phyloP scores from a whole-genome alignment of 1,140 invertebrate genomes.

The Stegodyphus mimosarum region DNA sequence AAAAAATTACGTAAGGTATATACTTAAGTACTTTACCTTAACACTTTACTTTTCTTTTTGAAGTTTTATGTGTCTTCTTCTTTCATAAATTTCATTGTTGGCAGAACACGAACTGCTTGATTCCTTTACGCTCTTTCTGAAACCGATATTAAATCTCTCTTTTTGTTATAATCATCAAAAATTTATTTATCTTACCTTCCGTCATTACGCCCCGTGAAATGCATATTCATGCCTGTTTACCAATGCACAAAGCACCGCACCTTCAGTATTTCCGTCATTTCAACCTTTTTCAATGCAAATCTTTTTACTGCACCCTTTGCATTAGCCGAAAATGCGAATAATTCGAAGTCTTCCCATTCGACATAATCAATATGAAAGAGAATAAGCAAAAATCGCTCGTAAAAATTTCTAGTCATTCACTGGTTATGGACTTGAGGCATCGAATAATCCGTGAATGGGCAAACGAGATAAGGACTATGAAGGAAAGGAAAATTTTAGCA shows the following conservation, averaged over 20 bases:
- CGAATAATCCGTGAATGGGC: conserved; percentile 24
- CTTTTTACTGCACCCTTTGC: not conserved
- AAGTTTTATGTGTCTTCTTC: too few relatives aligned
- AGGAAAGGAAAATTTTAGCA: conserved; percentile 13
- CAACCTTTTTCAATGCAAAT: too few relatives aligned
- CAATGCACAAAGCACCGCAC: not conserved
- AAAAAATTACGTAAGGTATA: too few relatives aligned
- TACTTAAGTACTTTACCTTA: too few relatives aligned
- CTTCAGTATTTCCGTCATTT: too few relatives aligned
- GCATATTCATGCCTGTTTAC: not conserved
- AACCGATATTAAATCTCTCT: too few relatives aligned
- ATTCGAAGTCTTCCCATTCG: not conserved
- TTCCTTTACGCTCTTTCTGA: too few relatives aligned
- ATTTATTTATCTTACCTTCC: not conserved
- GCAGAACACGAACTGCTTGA: too few relatives aligned
- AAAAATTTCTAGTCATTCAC: conserved; percentile 32
- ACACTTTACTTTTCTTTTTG: too few relatives aligned
- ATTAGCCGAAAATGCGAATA: conserved; percentile 10
- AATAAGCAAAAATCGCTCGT: conserved; percentile 16
- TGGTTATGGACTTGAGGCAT: conserved; percentile 16
- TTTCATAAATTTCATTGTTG: too few relatives aligned
- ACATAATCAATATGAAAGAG: not conserved
- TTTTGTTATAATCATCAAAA: not conserved
- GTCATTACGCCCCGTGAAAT: not conserved
- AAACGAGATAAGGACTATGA: conserved; percentile 17